A percentile compares a stretch with the other conserved stretches of the same genome.
phyloP scores from a whole-genome alignment of 2,797 vertebrate species.

The Allobates femoralis region DNA sequence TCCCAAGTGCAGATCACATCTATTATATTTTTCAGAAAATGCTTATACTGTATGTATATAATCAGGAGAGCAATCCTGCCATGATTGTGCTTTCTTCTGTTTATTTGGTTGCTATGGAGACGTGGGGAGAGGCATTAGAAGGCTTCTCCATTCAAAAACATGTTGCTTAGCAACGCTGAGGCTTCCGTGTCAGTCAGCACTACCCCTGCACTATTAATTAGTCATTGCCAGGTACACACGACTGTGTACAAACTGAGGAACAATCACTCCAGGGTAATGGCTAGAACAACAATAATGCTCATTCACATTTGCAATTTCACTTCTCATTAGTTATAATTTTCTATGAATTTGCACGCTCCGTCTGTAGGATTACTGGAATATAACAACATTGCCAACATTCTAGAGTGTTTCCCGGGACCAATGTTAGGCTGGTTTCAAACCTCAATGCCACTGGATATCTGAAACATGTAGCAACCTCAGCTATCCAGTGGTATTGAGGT shows the following conservation, averaged over 20 bases:
- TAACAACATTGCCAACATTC: background rate
- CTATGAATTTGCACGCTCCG: background rate
- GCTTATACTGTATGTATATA: background rate
- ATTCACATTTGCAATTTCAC: background rate
- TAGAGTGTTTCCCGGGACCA: background rate
- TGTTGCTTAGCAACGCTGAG: conserved; percentile 7
- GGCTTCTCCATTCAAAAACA: conserved; percentile 7
- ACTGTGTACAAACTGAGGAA: background rate
- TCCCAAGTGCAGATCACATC: background rate
- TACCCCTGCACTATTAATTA: background rate
- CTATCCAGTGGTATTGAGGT: no score
- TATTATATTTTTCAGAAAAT: background rate
- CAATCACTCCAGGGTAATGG: background rate
- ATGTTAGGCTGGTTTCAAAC: no score
- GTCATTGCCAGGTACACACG: background rate
- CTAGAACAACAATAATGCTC: background rate
- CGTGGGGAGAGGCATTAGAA: background rate
- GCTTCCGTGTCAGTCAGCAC: background rate
- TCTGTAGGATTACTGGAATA: background rate
- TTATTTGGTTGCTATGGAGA: conserved; percentile 53
- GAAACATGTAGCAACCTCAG: no score
- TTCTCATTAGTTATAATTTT: background rate
- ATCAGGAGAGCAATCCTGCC: background rate
- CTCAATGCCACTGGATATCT: no score
- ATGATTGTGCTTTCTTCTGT: conserved; percentile 28